Evolutionary conservation across 1,140 invertebrate species (phyloP).

Genomic region (Agrilus planipennis): DNA sequence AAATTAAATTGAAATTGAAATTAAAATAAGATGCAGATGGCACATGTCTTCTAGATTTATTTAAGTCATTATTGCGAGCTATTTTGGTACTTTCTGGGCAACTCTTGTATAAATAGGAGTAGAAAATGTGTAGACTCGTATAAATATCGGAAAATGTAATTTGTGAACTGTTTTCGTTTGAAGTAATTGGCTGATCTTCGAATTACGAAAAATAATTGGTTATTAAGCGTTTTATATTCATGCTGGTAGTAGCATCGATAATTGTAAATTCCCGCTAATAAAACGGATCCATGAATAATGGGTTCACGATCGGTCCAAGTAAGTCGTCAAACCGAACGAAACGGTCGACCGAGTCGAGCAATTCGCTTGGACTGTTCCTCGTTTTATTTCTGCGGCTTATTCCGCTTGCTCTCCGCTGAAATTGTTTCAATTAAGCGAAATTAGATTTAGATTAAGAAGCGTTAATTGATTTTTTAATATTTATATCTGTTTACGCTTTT

Average conservation of each 20-base stretch:
- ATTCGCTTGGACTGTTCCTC: slow-evolving; percentile 8
- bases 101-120: too few relatives aligned
- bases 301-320: slow-evolving; percentile 5
- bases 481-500: slow-evolving; percentile 7
- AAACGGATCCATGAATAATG: slow-evolving; percentile 15
- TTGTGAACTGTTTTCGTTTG: too few relatives aligned
- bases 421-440: slow-evolving; percentile 22
- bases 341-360: slow-evolving; percentile 6
- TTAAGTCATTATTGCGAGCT: too few relatives aligned
- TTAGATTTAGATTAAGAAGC: slow-evolving; percentile 21
- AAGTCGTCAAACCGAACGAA: slow-evolving; percentile 7
- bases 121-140: too few relatives aligned
- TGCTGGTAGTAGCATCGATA: slow-evolving; percentile 9
- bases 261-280: slow-evolving; percentile 13
- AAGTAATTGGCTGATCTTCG: slow-evolving; percentile 9
- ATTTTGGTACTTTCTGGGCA: too few relatives aligned
- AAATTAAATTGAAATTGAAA: too few relatives aligned
- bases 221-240: slow-evolving; percentile 22
- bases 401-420: slow-evolving; percentile 19
- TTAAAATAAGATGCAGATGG: too few relatives aligned
- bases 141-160: too few relatives aligned
- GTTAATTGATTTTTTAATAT: slow-evolving; percentile 19
- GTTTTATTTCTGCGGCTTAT: slow-evolving; percentile 17
- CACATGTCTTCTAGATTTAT: too few relatives aligned
- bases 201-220: slow-evolving; percentile 16